Evolutionary conservation across 2,797 vertebrate species (phyloP), one percentile per base, ranked within the genome.

Genomic region (Phylloscopus collybita): DNA sequence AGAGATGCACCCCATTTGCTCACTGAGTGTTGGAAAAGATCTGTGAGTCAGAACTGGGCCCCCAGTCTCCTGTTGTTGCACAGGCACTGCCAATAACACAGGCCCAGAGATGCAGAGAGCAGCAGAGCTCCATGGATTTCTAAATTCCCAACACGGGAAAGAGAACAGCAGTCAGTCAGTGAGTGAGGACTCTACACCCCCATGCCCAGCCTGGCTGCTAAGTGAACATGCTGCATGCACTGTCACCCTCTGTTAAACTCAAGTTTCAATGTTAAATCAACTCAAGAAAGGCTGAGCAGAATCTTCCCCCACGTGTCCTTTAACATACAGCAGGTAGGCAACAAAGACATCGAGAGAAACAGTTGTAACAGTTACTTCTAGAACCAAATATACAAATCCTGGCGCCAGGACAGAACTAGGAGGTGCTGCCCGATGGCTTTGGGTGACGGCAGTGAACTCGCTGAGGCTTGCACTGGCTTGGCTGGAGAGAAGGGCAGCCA

Each of bases 361-460:
- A 98, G 95, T 97, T 96, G 96, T 81, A 97, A 98, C 96, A 99
- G 97, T 98, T 86, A 86, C 83, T 86, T 98, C 98, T 99, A 97
- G 97, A 98, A 99, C 97, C 98, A 99, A 98, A 98, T 99, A 99
- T 99, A 99, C 99, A 99, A 99, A 99, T 99, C 99, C 99, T 99
- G 98, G 98, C 93, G 98, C 98, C 99, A 98, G 98, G 98, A 98
- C 98, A 99, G 99, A 99, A 99, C 98, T 99, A 99, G 99, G 98
- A 97, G 99, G 98, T 98, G 99, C 97, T 98, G 99, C 98, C 99
- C 99, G 99, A 98, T 99, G 99, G 98, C 98, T 98, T 99, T 98
- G 99, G 99, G 99, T 98, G 98, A 98, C 99, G 99, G 99, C 99
- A 99, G 99, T 99, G 99, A 99, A 99, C 99, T 99, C 98, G 98